A percentile compares a stretch with the other conserved stretches of the same genome.
Conservation (phyloP, 2,113 vertebrate species). For the Rattus norvegicus region GRCr8 NC_086037.1:48342001-48342500, state of each 20-base stretch:
- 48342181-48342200: neutral
- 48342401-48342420: conserved; percentile 16
- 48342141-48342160: neutral
- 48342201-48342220: conserved; percentile 12
- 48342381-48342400: neutral
- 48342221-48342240: neutral
- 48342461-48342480: neutral
- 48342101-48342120: too few relatives aligned
- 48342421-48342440: neutral
- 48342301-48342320: conserved; percentile 8
- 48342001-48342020: too few relatives aligned
- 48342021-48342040: neutral
- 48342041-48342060: neutral
- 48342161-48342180: neutral
- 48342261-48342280: neutral
- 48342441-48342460: neutral
- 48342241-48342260: neutral
- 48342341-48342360: conserved; percentile 23
- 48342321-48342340: conserved; percentile 25
- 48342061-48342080: too few relatives aligned
- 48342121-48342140: neutral
- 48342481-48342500: conserved; percentile 1
- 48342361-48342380: neutral
- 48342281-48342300: neutral
- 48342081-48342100: too few relatives aligned